Evolutionary conservation across 2,888 invertebrate species (phyloP).

Genomic region (Athalia rosae): DNA sequence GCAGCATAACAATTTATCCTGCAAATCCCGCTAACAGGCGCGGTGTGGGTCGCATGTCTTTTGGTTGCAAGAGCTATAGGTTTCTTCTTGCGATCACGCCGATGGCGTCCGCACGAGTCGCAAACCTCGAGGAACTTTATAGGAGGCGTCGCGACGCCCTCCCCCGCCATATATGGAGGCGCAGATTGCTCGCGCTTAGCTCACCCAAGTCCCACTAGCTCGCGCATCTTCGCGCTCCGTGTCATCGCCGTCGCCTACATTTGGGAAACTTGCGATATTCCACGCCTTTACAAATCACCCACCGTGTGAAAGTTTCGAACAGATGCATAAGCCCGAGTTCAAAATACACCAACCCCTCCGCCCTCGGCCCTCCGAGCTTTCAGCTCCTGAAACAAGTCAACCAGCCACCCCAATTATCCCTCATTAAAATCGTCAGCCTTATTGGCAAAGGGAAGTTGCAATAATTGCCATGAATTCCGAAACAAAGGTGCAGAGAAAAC

Average conservation of each 20-base stretch:
- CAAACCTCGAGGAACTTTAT: conserved; percentile 65
- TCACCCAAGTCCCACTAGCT: conserved; percentile 27
- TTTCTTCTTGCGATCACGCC: conserved; percentile 9
- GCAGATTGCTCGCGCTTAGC: conserved; percentile 45
- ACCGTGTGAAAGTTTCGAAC: background rate
- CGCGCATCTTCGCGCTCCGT: conserved; percentile 38
- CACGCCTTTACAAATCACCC: background rate
- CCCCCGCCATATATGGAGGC: conserved; percentile 70
- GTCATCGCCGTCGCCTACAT: conserved; percentile 29
- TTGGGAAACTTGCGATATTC: conserved; percentile 19
- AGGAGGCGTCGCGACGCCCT: conserved; percentile 63
- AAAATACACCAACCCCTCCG: too few species aligned
- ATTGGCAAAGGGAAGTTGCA: too few species aligned
- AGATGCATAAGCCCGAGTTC: too few species aligned
- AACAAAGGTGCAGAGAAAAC: background rate
- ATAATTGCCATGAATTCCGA: too few species aligned
- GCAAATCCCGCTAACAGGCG: too few species aligned
- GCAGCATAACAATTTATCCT: too few species aligned
- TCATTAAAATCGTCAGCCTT: too few species aligned
- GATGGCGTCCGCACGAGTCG: conserved; percentile 34
- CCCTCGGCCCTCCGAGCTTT: background rate
- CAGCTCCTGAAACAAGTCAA: too few species aligned
- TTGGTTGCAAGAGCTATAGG: background rate
- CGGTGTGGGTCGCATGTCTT: background rate
- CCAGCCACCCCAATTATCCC: too few species aligned